Base-by-base conservation (phyloP, 1,140 invertebrate species). In the Drosophila fuyamai region DNA sequence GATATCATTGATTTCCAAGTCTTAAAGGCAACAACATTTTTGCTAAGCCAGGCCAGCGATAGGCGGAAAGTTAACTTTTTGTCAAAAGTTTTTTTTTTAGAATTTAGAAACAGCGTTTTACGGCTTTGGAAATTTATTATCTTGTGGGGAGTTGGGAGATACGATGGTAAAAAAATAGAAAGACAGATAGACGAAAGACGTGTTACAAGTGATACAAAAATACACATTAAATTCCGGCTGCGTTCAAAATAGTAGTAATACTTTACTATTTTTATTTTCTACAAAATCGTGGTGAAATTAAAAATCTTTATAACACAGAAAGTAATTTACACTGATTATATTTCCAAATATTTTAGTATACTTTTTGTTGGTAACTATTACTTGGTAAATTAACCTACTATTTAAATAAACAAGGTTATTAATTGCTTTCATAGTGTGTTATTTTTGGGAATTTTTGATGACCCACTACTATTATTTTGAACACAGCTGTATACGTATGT, bases 21-120 rank as follows among this genome's bases (percentile, higher is more conserved):
- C 65, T 78, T 75, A 76, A 47, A 76, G 58, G 73, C 81, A 80
- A 89, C 83, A 89, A 89, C 48, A 82, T 27, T 43, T 50, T 71
- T 72, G 68, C 68, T 72, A 89, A 89, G 84, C 84, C 84, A 89
- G 81, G 85, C 84, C 80, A 88, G 83, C 83, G 73, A 90, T 85
- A 89, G 84, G 77, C 85, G 68, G 79, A 89, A 68, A 81, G 67
- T 79, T 73, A 72, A 70, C 76, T 76, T 57, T 60, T 60, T 65
- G 63, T 77, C 41, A 76, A 72, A 67, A 60, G 61, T 73, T 50
- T 78, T 60, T 59, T 47, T 54, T 58, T 70, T 59, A 58, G 72
- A 74, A 63, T 71, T 77, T 80, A 55, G 55, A 66, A 63, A 68
- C 66, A 71, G 70, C 59, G 59, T 60, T 36, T 44, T 68, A 63